Conservation (phyloP, 2,797 vertebrate species). For the Leuciscus waleckii region DNA sequence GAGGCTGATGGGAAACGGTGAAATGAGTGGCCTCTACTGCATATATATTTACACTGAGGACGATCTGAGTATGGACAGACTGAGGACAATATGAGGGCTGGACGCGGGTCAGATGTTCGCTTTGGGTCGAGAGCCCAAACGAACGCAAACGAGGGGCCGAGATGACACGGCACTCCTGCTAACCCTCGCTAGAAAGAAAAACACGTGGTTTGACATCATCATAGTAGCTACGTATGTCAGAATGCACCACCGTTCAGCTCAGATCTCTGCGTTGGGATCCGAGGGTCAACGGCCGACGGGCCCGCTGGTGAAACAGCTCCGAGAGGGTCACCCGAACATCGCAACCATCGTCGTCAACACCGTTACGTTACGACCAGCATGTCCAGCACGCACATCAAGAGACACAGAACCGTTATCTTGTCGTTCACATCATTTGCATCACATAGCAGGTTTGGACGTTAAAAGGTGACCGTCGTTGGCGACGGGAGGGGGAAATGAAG, state of each 20-base stretch:
- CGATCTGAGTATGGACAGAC: conserved; percentile 70
- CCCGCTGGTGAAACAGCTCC: conserved; percentile 67
- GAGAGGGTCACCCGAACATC: conserved; percentile 65
- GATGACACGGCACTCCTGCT: conserved; percentile 58
- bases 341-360: conserved; percentile 63
- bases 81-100: conserved; percentile 64
- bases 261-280: conserved; percentile 65
- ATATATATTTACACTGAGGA: conserved; percentile 80
- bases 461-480: conserved; percentile 66
- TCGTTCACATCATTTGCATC: conserved; percentile 70
- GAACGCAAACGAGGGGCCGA: conserved; percentile 61
- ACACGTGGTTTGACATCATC: conserved; percentile 83
- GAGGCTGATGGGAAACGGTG: conserved; percentile 67
- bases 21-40: conserved; percentile 72
- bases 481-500: not conserved
- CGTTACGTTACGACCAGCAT: conserved; percentile 62
- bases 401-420: conserved; percentile 37
- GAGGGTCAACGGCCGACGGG: conserved; percentile 54
- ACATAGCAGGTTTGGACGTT: conserved; percentile 71
- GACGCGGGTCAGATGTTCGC: conserved; percentile 69
- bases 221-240: conserved; percentile 67
- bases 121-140: conserved; percentile 70
- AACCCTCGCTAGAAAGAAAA: conserved; percentile 41
- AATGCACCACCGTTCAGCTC: conserved; percentile 68
- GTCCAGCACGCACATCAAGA: conserved; percentile 57